Conservation (phyloP, 2,797 vertebrate species). For the Apogon talboti region DNA sequence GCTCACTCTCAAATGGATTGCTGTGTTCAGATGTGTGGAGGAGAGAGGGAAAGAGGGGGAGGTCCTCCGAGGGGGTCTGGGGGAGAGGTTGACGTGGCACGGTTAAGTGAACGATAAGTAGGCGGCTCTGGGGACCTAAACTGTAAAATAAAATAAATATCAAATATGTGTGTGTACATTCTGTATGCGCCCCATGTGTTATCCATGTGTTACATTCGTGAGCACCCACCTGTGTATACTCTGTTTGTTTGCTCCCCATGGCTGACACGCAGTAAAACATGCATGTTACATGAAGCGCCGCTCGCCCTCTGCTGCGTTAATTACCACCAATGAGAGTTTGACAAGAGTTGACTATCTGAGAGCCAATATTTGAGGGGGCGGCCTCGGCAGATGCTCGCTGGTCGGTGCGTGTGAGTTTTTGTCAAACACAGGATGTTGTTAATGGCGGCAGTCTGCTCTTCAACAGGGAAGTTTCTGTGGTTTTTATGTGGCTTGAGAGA, state of each 20-base stretch:
- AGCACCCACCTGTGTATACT: slow-evolving; percentile 38
- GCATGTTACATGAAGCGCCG: slow-evolving; percentile 17
- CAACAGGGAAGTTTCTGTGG: slow-evolving; percentile 33
- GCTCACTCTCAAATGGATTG: slow-evolving; percentile 70
- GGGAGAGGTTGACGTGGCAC: slow-evolving; percentile 49
- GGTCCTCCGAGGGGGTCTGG: slow-evolving; percentile 38
- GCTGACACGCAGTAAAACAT: slow-evolving; percentile 31
- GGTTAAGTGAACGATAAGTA: slow-evolving; percentile 71
- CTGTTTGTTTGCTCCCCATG: slow-evolving; percentile 20
- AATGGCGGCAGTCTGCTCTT: slow-evolving; percentile 37
- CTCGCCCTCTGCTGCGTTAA: slow-evolving; percentile 49
- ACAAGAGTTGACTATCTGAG: slow-evolving; percentile 48
- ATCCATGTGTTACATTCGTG: slow-evolving; percentile 12
- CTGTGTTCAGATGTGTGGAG: slow-evolving; percentile 66
- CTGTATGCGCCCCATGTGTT: slow-evolving; percentile 23
- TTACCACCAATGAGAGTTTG: slow-evolving; percentile 50
- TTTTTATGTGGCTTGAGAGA: slow-evolving; percentile 36
- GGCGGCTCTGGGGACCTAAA: slow-evolving; percentile 47
- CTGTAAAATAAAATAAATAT: slow-evolving; percentile 43
- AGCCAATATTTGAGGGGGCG: slow-evolving; percentile 66
- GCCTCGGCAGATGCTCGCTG: slow-evolving; percentile 60
- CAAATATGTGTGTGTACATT: slow-evolving; percentile 17
- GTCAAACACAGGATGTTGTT: slow-evolving; percentile 41
- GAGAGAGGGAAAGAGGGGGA: slow-evolving; percentile 33
- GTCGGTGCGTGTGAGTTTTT: slow-evolving; percentile 11